Conservation (phyloP, 1,140 invertebrate species). For the Lysiphlebus fabarum region DNA sequence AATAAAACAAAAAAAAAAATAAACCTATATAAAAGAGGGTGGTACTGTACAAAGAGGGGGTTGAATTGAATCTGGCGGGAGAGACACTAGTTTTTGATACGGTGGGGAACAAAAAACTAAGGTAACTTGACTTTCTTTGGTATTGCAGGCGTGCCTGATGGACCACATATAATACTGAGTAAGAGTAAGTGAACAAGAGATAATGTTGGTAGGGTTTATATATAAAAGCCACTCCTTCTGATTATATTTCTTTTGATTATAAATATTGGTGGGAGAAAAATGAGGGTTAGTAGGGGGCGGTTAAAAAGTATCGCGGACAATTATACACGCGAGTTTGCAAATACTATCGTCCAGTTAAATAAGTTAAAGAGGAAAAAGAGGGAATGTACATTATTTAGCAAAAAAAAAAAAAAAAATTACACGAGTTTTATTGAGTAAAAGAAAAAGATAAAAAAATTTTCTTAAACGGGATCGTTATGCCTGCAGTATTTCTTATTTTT, state of each 20-base stretch:
- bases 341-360: slow-evolving; percentile 6
- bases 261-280: slow-evolving; percentile 23
- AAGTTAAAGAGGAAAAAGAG: slow-evolving; percentile 7
- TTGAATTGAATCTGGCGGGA: slow-evolving; percentile 15
- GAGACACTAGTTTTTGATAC: slow-evolving; percentile 18
- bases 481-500: slow-evolving; percentile 43
- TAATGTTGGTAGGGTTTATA: no score
- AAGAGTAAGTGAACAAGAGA: slow-evolving; percentile 17
- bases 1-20: no score
- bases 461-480: slow-evolving; percentile 54
- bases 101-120: slow-evolving; percentile 14
- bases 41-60: slow-evolving; percentile 15
- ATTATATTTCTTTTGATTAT: not conserved
- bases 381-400: slow-evolving; percentile 9
- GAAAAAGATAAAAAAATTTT: slow-evolving; percentile 36
- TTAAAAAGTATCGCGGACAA: slow-evolving; percentile 16
- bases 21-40: no score
- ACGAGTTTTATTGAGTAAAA: slow-evolving; percentile 19
- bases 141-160: slow-evolving; percentile 19
- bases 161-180: slow-evolving; percentile 3
- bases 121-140: slow-evolving; percentile 1
- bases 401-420: slow-evolving; percentile 5
- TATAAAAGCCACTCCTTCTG: slow-evolving; percentile 42
- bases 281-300: slow-evolving; percentile 8
- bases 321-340: slow-evolving; percentile 25